These are phyloP conservation scores for Epinephelus lanceolatus DNA, from an alignment of 2,113 vertebrate species.

Conservation along the genomic window DNA sequence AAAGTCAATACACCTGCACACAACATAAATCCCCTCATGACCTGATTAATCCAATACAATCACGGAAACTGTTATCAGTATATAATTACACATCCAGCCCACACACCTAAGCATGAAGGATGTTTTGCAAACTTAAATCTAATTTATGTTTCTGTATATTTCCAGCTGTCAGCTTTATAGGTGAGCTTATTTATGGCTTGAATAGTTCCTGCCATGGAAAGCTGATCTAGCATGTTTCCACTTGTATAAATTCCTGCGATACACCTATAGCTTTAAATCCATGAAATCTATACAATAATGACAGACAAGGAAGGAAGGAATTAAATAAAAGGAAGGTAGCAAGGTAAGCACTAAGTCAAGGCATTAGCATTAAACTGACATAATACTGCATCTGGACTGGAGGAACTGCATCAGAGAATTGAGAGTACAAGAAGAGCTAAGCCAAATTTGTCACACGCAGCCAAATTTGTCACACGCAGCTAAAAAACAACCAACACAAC, in stretches of 20 bases:
- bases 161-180: background rate
- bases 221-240: background rate
- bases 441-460: background rate
- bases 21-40: background rate
- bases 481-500: background rate
- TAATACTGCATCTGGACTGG: background rate
- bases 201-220: background rate
- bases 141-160: slow-evolving; percentile 30
- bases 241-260: background rate
- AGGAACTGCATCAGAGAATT: background rate
- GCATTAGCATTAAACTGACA: background rate
- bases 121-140: slow-evolving; percentile 25
- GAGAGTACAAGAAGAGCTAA: background rate
- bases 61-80: background rate
- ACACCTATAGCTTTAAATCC: background rate
- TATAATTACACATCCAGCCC: slow-evolving; percentile 2
- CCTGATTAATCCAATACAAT: background rate
- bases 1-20: background rate
- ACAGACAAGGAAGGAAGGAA: background rate
- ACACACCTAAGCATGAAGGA: slow-evolving; percentile 9
- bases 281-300: background rate
- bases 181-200: background rate
- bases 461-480: background rate
- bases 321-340: background rate
- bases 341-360: background rate